phyloP scores from a whole-genome alignment of 2,797 vertebrate species.

The Fistularia commersonii region DNA sequence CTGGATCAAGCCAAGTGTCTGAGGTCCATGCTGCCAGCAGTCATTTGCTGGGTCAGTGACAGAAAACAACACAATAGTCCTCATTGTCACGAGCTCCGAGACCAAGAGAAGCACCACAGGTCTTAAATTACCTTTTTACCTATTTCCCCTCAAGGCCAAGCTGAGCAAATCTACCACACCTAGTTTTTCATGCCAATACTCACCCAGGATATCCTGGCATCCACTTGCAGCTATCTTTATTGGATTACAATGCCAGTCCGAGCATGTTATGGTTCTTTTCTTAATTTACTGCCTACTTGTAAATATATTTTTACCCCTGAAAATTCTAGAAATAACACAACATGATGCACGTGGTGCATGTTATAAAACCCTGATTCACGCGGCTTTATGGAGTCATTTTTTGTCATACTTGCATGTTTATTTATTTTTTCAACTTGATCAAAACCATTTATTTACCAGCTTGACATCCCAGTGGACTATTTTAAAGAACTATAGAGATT shows the following conservation, averaged over 20 bases:
- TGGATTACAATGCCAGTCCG: background rate
- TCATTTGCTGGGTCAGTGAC: constrained; percentile 38
- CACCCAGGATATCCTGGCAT: constrained; percentile 18
- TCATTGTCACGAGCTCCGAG: constrained; percentile 52
- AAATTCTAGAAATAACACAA: too few relatives aligned
- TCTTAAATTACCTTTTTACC: constrained; percentile 58
- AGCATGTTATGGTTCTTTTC: too few relatives aligned
- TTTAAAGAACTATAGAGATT: too few relatives aligned
- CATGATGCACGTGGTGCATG: too few relatives aligned
- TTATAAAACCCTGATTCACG: too few relatives aligned
- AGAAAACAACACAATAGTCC: constrained; percentile 48
- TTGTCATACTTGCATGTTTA: too few relatives aligned
- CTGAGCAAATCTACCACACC: constrained; percentile 60
- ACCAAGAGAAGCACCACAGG: constrained; percentile 39
- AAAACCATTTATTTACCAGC: too few relatives aligned
- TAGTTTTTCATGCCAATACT: constrained; percentile 49
- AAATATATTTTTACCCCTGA: too few relatives aligned
- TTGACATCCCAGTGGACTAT: too few relatives aligned
- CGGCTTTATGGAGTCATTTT: too few relatives aligned
- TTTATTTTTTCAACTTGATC: too few relatives aligned
- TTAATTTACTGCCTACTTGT: too few relatives aligned
- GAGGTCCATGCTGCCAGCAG: constrained; percentile 24
- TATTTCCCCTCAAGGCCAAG: constrained; percentile 55
- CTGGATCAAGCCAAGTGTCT: constrained; percentile 25
- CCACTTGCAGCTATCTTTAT: background rate